Evolutionary conservation across 2,888 invertebrate genomes (phyloP), one percentile per base, ranked within the genome.

Genomic region (Apamea anceps): DNA sequence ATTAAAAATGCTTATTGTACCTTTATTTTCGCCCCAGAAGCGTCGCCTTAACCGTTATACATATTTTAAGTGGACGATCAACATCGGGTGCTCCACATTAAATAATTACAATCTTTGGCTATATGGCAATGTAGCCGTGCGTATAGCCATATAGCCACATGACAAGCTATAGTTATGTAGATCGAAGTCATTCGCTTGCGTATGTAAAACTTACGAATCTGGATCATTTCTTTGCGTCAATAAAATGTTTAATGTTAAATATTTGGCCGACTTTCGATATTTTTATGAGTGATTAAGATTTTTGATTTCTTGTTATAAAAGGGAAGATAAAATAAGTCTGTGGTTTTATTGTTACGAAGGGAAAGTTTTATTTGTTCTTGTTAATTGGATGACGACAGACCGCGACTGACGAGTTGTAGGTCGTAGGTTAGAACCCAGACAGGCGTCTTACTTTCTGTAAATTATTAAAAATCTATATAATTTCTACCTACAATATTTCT

Each of bases 21-120:
- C 10, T 63, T 62, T 42, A 71, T 72, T 76, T 65, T 75, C 25
- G 67, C 28, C 4, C 73, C 57, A 80, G 57, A 72, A 74, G 45
- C 88, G 12, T 80, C 75, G 86, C 89, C 88, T 89, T 89, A 88
- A 89, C 84, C 25, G 77, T 76, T 76, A 79, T n/a, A n/a, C n/a
- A n/a, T 45, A 51, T 73, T 73, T 75, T 75, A 86, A 87, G 78
- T 84, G 82, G 85, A 67, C 81, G 85, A 84, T 81, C 84, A 73
- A 75, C 83, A 78, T 77, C 28, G 67, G 68, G 75, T 87, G 89
- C 89, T 89, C 89, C 32, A 89, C 81, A 89, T 89, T 84, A 65
- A 83, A 85, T 86, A 88, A 89, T 89, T 89, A 89, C 84, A 72
- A 81, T 87, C 72, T 86, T 80, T 57, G 71, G 67, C 54, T 63